Percentiles rank a stretch among this genome's conserved stretches.
Evolutionary conservation across 2,888 invertebrate genomes (phyloP).

Genomic region (Celastrina argiolus): DNA sequence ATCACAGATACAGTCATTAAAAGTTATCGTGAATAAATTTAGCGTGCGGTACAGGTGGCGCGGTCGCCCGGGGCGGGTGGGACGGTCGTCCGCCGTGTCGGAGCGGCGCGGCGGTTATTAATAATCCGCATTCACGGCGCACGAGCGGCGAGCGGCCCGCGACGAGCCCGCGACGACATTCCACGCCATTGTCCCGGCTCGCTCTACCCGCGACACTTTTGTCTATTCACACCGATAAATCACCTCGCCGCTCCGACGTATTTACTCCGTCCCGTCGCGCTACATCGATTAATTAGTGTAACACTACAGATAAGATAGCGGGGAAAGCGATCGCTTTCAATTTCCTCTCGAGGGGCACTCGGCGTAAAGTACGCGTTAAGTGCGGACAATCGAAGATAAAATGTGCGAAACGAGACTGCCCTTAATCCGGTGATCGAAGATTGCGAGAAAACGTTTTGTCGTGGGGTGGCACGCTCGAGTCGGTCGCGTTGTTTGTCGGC

Average conservation of each 20-base stretch:
- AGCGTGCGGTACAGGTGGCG: constrained; percentile 63
- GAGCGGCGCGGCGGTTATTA: constrained; percentile 69
- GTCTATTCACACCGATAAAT: constrained; percentile 75
- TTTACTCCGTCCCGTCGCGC: constrained; percentile 64
- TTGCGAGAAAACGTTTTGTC: constrained; percentile 78
- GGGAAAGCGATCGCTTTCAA: constrained; percentile 77
- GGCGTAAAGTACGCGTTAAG: constrained; percentile 76
- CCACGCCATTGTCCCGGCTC: constrained; percentile 68
- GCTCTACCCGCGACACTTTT: constrained; percentile 74
- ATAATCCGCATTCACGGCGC: constrained; percentile 75
- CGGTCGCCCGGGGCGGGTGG: constrained; percentile 58
- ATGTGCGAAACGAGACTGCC: constrained; percentile 74
- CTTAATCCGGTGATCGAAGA: constrained; percentile 78
- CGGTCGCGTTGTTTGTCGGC: constrained; percentile 64
- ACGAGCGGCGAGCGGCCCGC: constrained; percentile 52
- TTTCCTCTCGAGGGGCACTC: constrained; percentile 76
- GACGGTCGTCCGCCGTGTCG: constrained; percentile 48
- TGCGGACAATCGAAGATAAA: constrained; percentile 78
- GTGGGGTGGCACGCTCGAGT: constrained; percentile 69
- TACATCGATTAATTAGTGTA: constrained; percentile 77
- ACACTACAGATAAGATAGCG: constrained; percentile 75
- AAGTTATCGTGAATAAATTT: constrained; percentile 56
- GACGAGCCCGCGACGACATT: constrained; percentile 71
- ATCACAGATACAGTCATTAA: constrained; percentile 51
- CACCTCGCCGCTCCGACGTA: constrained; percentile 63